Evolutionary conservation across 92 coral and sea anemone genomes (phyloP).

Genomic region (Actinernus sp.): DNA sequence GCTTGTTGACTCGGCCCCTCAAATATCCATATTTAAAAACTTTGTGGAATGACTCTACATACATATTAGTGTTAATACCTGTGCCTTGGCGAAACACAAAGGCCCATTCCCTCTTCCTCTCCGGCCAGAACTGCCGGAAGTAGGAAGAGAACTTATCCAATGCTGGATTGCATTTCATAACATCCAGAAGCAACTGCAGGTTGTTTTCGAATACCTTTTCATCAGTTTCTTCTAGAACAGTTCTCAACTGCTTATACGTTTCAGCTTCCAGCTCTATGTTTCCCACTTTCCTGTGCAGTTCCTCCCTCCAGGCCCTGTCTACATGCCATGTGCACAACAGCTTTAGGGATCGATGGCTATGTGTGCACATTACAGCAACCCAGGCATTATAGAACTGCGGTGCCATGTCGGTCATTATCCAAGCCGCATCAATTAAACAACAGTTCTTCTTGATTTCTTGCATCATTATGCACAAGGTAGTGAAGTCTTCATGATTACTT

Average conservation of each 20-base stretch:
- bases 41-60: constrained; percentile 35
- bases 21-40: constrained; percentile 26
- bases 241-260: constrained; percentile 46
- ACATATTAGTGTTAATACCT: constrained; percentile 41
- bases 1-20: constrained; percentile 26
- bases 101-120: constrained; percentile 29
- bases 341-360: constrained; percentile 19
- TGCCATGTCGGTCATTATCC: constrained; percentile 75
- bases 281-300: constrained; percentile 24
- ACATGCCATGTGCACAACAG: constrained; percentile 53
- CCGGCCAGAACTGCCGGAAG: constrained; percentile 11
- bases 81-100: constrained; percentile 15
- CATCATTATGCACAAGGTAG: constrained; percentile 54
- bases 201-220: constrained; percentile 24
- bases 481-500: constrained; percentile 69
- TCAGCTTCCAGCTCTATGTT: constrained; percentile 16
- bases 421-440: constrained; percentile 22
- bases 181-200: constrained; percentile 4
- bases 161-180: constrained; percentile 2
- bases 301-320: constrained; percentile 42
- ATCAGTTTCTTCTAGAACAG: constrained; percentile 50
- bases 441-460: constrained; percentile 35
- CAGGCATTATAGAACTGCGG: constrained; percentile 72
- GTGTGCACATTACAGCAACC: constrained; percentile 60
- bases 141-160: constrained; percentile 3